Evolutionary conservation across 2,888 invertebrate genomes (phyloP).

Genomic region (Dolichopus griseipennis): DNA sequence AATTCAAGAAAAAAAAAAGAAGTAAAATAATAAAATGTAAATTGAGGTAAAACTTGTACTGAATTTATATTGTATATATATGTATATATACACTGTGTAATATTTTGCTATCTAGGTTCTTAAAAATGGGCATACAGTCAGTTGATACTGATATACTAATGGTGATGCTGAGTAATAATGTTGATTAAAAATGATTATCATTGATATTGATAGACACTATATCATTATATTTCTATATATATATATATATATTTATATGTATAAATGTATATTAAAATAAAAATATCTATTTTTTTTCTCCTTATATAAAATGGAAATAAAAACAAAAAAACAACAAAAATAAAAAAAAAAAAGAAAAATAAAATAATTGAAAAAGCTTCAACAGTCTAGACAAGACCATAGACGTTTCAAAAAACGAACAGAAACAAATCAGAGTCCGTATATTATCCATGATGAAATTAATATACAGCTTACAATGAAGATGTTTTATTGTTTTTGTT

Average conservation of each 20-base stretch:
- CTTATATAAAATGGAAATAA: too few relatives aligned
- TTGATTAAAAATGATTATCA: neutral
- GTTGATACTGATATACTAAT: too few relatives aligned
- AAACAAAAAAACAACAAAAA: neutral
- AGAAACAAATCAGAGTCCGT: neutral
- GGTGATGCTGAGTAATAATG: too few relatives aligned
- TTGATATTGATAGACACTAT: neutral
- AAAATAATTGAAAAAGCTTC: conserved; percentile 2
- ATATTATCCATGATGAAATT: neutral
- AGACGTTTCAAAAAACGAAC: conserved; percentile 1
- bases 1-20: too few relatives aligned
- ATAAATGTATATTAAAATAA: neutral
- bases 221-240: neutral
- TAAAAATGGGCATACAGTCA: too few relatives aligned
- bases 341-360: neutral
- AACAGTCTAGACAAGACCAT: conserved; percentile 7
- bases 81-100: too few relatives aligned
- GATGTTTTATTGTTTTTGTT: neutral
- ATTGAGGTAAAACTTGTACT: too few relatives aligned
- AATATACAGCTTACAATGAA: neutral
- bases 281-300: too few relatives aligned
- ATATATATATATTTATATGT: neutral
- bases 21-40: too few relatives aligned
- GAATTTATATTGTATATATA: too few relatives aligned
- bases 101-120: too few relatives aligned